Evolutionary conservation across 1,140 invertebrate genomes (phyloP).

Genomic region (Caenorhabditis tropicalis): DNA sequence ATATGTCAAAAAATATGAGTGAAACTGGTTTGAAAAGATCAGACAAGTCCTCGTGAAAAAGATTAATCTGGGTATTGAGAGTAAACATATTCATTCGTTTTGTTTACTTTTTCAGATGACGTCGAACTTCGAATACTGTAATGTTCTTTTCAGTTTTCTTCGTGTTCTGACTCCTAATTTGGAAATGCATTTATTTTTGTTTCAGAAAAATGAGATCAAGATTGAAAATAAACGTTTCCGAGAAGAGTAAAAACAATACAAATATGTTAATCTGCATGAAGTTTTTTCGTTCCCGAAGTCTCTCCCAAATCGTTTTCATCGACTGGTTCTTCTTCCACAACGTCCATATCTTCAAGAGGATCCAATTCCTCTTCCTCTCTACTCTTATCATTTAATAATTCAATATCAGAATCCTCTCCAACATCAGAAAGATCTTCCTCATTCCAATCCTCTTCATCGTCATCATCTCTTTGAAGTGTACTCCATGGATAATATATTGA

Average conservation of each 20-base stretch:
- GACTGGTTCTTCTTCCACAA: neutral
- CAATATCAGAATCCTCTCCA: neutral
- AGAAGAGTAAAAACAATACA: too few relatives aligned
- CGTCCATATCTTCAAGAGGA: neutral
- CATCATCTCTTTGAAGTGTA: slow-evolving; percentile 23
- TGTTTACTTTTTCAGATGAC: neutral
- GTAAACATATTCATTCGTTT: neutral
- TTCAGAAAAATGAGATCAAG: too few relatives aligned
- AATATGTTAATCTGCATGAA: neutral
- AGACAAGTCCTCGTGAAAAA: neutral
- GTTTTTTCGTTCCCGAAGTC: neutral
- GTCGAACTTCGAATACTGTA: neutral
- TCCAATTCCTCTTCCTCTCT: neutral
- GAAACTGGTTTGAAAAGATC: neutral
- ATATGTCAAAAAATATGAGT: neutral
- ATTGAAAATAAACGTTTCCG: too few relatives aligned
- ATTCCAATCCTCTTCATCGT: slow-evolving; percentile 3
- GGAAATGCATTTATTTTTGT: too few relatives aligned
- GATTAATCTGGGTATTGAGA: neutral
- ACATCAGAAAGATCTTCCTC: neutral
- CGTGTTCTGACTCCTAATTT: too few relatives aligned
- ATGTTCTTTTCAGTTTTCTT: too few relatives aligned
- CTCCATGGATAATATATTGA: slow-evolving; percentile 17
- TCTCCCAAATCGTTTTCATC: neutral
- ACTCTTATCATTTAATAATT: neutral